Evolutionary conservation across 1,140 invertebrate species (phyloP).

Genomic region (Polyergus mexicanus): DNA sequence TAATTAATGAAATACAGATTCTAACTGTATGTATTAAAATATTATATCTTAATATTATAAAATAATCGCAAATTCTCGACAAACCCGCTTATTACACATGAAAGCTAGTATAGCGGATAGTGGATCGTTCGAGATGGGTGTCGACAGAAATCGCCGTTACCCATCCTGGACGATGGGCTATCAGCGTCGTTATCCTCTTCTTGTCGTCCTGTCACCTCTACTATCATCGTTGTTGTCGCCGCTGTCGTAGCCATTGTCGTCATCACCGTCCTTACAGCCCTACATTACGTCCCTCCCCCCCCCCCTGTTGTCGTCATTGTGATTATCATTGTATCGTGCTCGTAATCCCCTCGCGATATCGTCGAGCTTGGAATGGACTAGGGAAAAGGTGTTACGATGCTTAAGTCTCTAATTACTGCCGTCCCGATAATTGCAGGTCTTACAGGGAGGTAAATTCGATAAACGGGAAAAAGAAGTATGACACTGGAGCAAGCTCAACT

Average conservation of each 20-base stretch:
- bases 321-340: slow-evolving; percentile 54
- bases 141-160: not conserved
- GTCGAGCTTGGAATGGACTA: not conserved
- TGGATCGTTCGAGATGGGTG: not conserved
- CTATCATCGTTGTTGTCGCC: slow-evolving; percentile 44
- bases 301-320: slow-evolving; percentile 41
- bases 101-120: not conserved
- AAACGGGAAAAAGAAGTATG: slow-evolving; percentile 16
- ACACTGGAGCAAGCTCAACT: not conserved
- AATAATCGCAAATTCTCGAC: slow-evolving; percentile 11
- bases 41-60: not conserved
- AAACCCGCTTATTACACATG: not conserved
- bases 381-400: slow-evolving; percentile 29
- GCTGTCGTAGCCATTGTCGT: slow-evolving; percentile 59
- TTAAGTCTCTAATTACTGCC: slow-evolving; percentile 51
- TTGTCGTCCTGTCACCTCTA: slow-evolving; percentile 50
- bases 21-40: no score
- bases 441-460: slow-evolving; percentile 36
- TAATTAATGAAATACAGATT: not conserved
- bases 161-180: slow-evolving; percentile 43
- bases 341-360: slow-evolving; percentile 30
- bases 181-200: slow-evolving; percentile 50
- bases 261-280: slow-evolving; percentile 42
- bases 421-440: slow-evolving; percentile 42
- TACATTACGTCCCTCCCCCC: slow-evolving; percentile 56